These are phyloP conservation scores for Dendronephthya gigantea DNA, from an alignment of 64 coral and sea anemone species.

Conservation along the genomic window DNA sequence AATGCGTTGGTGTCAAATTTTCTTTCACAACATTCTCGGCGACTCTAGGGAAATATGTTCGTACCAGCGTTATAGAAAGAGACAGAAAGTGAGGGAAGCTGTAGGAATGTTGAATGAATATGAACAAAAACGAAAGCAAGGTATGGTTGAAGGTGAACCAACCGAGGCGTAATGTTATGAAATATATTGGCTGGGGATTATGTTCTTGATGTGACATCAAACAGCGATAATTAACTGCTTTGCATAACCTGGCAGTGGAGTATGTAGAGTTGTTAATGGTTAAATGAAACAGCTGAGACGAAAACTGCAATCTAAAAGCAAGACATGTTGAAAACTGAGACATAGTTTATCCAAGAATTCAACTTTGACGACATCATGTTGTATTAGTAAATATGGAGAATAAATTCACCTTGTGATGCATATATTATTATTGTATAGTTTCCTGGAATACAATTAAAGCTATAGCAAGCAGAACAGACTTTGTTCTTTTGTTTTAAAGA, in stretches of 20 bases:
- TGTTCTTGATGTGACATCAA: not conserved
- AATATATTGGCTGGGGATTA: not conserved
- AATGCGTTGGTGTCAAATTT: too few relatives aligned
- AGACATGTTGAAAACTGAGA: not conserved
- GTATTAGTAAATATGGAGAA: too few relatives aligned
- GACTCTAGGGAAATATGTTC: conserved; percentile 10
- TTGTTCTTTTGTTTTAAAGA: too few relatives aligned
- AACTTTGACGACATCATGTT: not conserved
- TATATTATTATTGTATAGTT: too few relatives aligned
- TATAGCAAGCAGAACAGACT: too few relatives aligned
- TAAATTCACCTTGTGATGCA: too few relatives aligned
- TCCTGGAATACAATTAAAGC: too few relatives aligned
- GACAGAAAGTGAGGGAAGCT: not conserved
- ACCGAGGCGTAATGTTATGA: not conserved
- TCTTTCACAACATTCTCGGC: not conserved
- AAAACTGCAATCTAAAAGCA: too few relatives aligned
- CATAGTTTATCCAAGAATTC: not conserved
- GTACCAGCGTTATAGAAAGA: not conserved
- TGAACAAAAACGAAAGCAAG: not conserved
- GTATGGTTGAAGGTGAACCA: not conserved
- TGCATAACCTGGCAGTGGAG: not conserved
- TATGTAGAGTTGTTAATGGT: too few relatives aligned
- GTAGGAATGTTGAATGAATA: not conserved
- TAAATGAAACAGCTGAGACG: too few relatives aligned
- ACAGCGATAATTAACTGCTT: not conserved